Evolutionary conservation across 2,797 vertebrate species (phyloP).

Genomic region (Rhabdophis nuchalis): DNA sequence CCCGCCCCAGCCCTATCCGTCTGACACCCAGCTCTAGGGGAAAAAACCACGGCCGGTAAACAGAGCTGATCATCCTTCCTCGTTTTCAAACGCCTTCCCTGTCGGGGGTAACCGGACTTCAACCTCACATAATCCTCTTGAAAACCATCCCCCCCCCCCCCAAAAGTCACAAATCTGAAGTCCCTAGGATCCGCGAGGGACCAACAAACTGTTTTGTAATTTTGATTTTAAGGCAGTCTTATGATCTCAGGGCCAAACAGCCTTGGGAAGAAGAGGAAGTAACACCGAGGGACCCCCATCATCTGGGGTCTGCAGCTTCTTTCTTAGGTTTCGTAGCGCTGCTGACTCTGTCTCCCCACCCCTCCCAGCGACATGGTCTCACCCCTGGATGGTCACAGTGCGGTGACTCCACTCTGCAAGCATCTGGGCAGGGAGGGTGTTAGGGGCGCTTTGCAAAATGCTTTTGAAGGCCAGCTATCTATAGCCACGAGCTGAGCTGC

Average conservation of each 20-base stretch:
- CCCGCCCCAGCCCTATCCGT: neutral
- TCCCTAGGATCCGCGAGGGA: neutral
- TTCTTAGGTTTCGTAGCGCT: too few relatives aligned
- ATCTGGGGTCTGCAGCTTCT: neutral
- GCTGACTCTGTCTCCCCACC: neutral
- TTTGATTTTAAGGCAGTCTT: neutral
- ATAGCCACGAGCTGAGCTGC: constrained; percentile 48
- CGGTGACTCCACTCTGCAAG: neutral
- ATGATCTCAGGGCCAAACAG: too few relatives aligned
- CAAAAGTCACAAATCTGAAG: neutral
- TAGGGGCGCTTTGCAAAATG: neutral
- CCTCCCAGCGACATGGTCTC: too few relatives aligned
- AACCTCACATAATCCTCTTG: neutral
- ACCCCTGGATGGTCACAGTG: neutral
- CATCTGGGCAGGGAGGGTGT: neutral
- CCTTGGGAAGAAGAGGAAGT: neutral
- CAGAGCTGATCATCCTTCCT: neutral
- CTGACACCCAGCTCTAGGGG: neutral
- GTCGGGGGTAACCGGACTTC: neutral
- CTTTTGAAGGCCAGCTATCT: constrained; percentile 29
- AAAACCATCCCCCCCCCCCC: neutral
- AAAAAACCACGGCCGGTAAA: neutral
- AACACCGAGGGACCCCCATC: neutral
- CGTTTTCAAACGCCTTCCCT: neutral
- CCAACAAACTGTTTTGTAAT: neutral